phyloP scores from a whole-genome alignment of 2,797 vertebrate species.

The Lerista edwardsae region DNA sequence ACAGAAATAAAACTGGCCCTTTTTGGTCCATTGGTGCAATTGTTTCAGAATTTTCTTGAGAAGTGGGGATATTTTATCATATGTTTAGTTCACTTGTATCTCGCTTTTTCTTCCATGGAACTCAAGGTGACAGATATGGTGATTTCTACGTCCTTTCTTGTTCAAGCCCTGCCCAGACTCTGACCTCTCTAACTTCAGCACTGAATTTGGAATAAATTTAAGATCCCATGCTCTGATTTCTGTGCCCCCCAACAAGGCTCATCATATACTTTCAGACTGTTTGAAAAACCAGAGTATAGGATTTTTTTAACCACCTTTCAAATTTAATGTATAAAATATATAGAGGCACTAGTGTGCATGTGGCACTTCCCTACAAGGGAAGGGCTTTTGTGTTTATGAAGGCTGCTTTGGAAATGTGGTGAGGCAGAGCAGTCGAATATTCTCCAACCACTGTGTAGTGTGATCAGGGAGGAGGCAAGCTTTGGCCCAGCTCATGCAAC shows the following conservation, averaged over 20 bases:
- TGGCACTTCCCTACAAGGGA: neutral
- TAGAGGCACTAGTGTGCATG: neutral
- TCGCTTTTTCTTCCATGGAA: neutral
- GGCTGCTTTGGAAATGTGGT: neutral
- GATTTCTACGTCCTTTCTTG: neutral
- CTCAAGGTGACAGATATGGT: too few species aligned
- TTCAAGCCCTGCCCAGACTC: neutral
- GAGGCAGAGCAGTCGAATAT: too few species aligned
- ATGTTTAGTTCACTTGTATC: neutral
- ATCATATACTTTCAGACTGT: neutral
- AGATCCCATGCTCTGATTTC: too few species aligned
- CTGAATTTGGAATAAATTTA: too few species aligned
- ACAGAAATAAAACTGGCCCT: constrained; percentile 63
- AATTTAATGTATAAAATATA: neutral
- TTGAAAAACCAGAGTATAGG: neutral
- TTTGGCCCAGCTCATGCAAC: neutral
- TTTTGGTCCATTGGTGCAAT: constrained; percentile 45
- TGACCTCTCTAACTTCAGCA: neutral
- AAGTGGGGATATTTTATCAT: neutral
- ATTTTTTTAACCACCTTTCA: too few species aligned
- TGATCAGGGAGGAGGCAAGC: neutral
- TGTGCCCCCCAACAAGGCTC: too few species aligned
- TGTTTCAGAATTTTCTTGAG: constrained; percentile 55
- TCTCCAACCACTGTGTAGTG: too few species aligned
- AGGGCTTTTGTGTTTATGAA: neutral